phyloP scores from a whole-genome alignment of 2,888 invertebrate species.

The Himalopsyche anomala region DNA sequence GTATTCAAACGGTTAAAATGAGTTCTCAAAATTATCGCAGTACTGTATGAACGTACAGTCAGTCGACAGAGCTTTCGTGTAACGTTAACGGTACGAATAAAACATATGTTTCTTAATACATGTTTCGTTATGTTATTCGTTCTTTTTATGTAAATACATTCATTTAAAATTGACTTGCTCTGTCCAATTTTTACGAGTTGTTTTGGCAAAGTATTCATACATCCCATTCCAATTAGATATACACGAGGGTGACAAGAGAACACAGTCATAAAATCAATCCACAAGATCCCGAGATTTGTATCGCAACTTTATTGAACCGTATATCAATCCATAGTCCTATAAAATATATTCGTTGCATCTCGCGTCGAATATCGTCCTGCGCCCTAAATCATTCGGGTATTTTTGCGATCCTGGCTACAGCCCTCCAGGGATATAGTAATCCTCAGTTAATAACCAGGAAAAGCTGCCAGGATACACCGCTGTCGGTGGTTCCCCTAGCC shows the following conservation, averaged over 20 bases:
- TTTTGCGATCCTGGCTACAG: constrained; percentile 52
- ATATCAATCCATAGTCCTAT: constrained; percentile 57
- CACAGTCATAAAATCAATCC: constrained; percentile 48
- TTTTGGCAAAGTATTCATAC: not conserved
- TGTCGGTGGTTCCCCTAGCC: constrained; percentile 46
- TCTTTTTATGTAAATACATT: too few species aligned
- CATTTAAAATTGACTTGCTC: too few species aligned
- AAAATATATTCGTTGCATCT: constrained; percentile 53
- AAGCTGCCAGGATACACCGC: constrained; percentile 58
- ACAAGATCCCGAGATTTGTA: constrained; percentile 48
- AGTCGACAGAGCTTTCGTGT: too few species aligned
- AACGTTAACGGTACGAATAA: too few species aligned
- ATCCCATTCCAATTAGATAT: constrained; percentile 1
- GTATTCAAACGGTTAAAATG: too few species aligned
- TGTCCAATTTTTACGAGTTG: not conserved
- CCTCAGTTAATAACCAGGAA: constrained; percentile 65
- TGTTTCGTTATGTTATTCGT: too few species aligned
- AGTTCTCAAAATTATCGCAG: too few species aligned
- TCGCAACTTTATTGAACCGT: constrained; percentile 50
- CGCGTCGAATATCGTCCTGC: constrained; percentile 43
- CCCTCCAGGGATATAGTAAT: constrained; percentile 62
- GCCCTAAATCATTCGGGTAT: constrained; percentile 61
- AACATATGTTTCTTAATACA: too few species aligned
- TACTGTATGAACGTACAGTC: too few species aligned
- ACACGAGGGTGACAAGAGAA: not conserved